A percentile compares a stretch with the other conserved stretches of the same genome.
Conservation (phyloP, 2,888 invertebrate species). For the Lasioglossum figueresi region DNA sequence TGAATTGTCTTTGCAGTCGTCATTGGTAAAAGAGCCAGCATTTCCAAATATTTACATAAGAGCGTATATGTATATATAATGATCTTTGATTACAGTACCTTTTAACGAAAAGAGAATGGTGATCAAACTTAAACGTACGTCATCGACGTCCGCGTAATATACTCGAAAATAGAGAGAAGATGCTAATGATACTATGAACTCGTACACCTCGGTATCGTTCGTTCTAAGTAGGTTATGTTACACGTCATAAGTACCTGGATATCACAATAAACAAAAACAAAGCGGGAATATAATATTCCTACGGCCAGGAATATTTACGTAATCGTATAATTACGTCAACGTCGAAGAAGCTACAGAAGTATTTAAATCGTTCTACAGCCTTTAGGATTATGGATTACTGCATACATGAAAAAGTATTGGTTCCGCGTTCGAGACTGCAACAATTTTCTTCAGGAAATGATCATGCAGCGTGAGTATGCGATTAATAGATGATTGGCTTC, state of each 20-base stretch:
- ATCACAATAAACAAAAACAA: background rate
- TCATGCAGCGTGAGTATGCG: background rate
- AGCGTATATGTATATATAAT: background rate
- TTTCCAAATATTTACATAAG: background rate
- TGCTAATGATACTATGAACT: background rate
- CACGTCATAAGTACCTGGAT: slow-evolving; percentile 13
- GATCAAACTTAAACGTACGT: background rate
- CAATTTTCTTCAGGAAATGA: background rate
- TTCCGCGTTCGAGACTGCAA: background rate
- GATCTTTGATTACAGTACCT: background rate
- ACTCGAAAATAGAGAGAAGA: background rate
- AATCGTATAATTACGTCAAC: slow-evolving; percentile 19
- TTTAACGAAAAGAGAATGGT: background rate
- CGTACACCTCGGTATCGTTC: slow-evolving; percentile 1
- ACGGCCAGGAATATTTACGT: slow-evolving; percentile 13
- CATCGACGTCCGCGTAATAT: background rate
- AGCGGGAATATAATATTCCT: background rate
- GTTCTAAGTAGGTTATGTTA: slow-evolving; percentile 45
- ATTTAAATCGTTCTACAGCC: slow-evolving; percentile 26
- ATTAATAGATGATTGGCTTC: background rate
- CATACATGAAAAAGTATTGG: slow-evolving; percentile 4
- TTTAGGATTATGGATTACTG: slow-evolving; percentile 32
- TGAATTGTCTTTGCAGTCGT: background rate
- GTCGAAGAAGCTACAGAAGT: background rate
- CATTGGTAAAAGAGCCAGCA: background rate